Conservation (phyloP, 2,888 invertebrate genomes). For the Amiota communis region DNA sequence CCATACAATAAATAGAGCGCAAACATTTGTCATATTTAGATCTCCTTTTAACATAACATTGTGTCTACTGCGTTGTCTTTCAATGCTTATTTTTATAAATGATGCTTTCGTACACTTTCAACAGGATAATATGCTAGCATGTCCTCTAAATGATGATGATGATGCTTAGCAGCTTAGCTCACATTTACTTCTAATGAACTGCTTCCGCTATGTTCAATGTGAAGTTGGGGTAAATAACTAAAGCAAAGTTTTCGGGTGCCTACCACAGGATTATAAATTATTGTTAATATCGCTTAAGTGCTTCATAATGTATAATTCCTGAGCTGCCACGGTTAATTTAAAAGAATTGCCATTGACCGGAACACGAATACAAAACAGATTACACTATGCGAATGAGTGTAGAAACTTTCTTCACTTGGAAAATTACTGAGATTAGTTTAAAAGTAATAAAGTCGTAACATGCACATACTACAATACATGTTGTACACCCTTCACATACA, state of each 20-base stretch:
- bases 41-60: not conserved
- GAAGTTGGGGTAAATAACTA: not conserved
- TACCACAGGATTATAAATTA: slow-evolving; percentile 11
- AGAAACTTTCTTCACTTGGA: too few species aligned
- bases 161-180: not conserved
- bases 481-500: too few species aligned
- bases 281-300: slow-evolving; percentile 1
- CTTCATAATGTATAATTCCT: slow-evolving; percentile 15
- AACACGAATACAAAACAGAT: too few species aligned
- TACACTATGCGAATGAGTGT: too few species aligned
- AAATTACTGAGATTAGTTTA: not conserved
- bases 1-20: too few species aligned
- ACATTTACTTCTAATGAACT: not conserved
- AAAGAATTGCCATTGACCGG: not conserved
- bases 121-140: not conserved
- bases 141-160: not conserved
- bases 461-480: too few species aligned
- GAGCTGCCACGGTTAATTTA: slow-evolving; percentile 6
- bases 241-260: not conserved
- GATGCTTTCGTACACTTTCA: not conserved
- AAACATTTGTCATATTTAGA: not conserved
- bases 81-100: slow-evolving; percentile 25
- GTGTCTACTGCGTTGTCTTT: slow-evolving; percentile 1
- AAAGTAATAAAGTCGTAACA: too few species aligned
- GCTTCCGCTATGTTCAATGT: slow-evolving; percentile 5